A percentile compares a stretch with the other conserved stretches of the same genome.
Conservation (phyloP, 2,888 invertebrate genomes). For the Pseudoips prasinana region DNA sequence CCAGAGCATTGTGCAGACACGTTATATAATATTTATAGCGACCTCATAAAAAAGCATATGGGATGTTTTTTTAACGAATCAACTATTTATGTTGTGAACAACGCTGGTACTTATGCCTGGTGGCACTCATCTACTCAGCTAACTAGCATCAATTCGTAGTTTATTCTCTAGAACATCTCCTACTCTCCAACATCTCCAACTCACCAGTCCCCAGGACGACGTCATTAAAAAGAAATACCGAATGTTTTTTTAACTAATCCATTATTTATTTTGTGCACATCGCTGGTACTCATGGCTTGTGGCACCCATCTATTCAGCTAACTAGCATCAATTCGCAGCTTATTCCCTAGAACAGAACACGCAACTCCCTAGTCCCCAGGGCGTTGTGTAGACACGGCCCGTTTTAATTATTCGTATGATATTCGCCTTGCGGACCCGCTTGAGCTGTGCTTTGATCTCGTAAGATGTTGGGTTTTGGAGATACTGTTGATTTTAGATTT, state of each 20-base stretch:
- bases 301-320: constrained; percentile 23
- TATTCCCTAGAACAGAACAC: constrained; percentile 44
- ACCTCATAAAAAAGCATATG: too few species aligned
- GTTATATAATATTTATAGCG: too few species aligned
- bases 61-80: too few species aligned
- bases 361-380: constrained; percentile 21
- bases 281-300: constrained; percentile 3
- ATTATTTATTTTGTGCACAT: too few species aligned
- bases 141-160: constrained; percentile 42
- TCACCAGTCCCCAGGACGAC: constrained; percentile 23
- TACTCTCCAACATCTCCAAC: constrained; percentile 26
- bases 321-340: constrained; percentile 42
- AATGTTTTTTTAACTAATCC: too few species aligned
- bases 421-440: too few species aligned
- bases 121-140: constrained; percentile 18
- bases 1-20: constrained; percentile 21
- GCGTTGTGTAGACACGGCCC: constrained; percentile 18
- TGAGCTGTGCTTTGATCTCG: too few species aligned
- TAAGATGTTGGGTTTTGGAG: too few species aligned
- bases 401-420: constrained; percentile 29
- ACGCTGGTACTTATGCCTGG: constrained; percentile 3
- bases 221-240: too few species aligned
- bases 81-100: too few species aligned
- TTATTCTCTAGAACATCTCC: constrained; percentile 50
- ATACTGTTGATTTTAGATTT: too few species aligned